Evolutionary conservation across 2,797 vertebrate species (phyloP), one percentile per base, ranked within the genome.

Genomic region (Gila robusta): DNA sequence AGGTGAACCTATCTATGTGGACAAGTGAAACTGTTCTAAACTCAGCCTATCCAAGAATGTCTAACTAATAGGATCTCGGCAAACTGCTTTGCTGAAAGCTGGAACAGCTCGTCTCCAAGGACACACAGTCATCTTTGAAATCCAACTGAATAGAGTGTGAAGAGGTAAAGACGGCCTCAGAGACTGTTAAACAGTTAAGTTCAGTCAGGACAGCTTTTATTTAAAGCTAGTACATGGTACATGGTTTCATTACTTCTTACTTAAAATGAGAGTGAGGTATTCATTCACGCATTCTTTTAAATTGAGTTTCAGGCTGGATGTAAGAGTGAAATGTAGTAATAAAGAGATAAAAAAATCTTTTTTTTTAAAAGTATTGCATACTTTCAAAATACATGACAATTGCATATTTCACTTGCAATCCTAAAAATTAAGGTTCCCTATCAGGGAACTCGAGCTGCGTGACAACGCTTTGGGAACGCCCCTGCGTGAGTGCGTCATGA

Each of bases 1-100:
- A 26, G 76, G 54, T 76, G 81, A 89, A 83, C 76, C 70, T 44
- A 87, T 89, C 76, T 87, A 79, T 86, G 73, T 81, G 81, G 86
- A 86, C 86, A 86, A 82, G 86, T 49, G 76, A 87, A 83, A 81
- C 86, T 67, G 84, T 84, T 89, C 77, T 32, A 81, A 78, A 86
- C 82, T 89, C 84, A 87, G 44, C 81, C 54, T 69, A 73, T 87
- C 81, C 81, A 78, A 89, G 52, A 89, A 78, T 59, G 71, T 71
- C 82, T 89, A 85, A 85, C 83, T 87, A 87, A 89, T 89, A 87
- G 81, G 88, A 87, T 86, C 83, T 85, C 80, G 0, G 76, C 80
- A 86, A 87, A 89, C 79, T 77, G 76, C 64, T 69, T 77, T 70
- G 81, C 71, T 81, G 71, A 72, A 86, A 84, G 81, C 86, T 77